Base-by-base conservation (phyloP, 2,888 invertebrate species). In the Schizotus pectinicornis region DNA sequence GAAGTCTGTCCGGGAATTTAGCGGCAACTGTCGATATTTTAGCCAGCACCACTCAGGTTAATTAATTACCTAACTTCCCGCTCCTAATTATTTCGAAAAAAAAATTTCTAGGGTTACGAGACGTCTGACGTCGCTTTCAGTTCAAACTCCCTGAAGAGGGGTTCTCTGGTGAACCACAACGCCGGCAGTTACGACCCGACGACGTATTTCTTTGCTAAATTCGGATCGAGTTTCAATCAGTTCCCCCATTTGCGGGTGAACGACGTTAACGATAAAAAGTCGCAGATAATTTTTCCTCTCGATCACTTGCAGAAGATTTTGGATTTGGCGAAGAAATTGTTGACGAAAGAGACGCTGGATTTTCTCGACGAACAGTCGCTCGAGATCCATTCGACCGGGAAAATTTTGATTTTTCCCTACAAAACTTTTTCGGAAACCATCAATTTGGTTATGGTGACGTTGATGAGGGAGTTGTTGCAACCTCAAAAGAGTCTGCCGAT, bases 341-440 rank as follows among this genome's bases (percentile, higher is more conserved):
- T 97, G 47, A 92, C 91, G 6, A 94, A 95, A 78, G 93, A 95
- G 66, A 84, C 91, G 58, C 62, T 79, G 56, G 85, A 85, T 42
- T 90, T 89, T 77, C 81, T 97, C 67, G 95, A 97, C 74, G 90
- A 91, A 62, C 91, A 93, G 73, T 90, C 92, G 1, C 83, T 88
- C 59, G 93, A 94, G 78, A 88, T 94, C 39, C 89, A 87, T 73
- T 83, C 86, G 13, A 85, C 88, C 32, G 88, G 87, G 62, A 87
- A 88, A 74, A 88, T 89, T 65, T 80, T 82, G 70, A 84, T 85
- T 67, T 97, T 95, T 75, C 95, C 95, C 0, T 98, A 98, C 80
- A 92, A 92, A 74, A 93, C 94, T 0, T 95, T 97, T 76, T 96
- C 95, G 58, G 98, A 99, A 80, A 95, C 95, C 0, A 82, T 98